Percentiles rank a stretch among this genome's conserved stretches.
Evolutionary conservation across 2,797 vertebrate species (phyloP).

Genomic region (Vipera latastei): DNA sequence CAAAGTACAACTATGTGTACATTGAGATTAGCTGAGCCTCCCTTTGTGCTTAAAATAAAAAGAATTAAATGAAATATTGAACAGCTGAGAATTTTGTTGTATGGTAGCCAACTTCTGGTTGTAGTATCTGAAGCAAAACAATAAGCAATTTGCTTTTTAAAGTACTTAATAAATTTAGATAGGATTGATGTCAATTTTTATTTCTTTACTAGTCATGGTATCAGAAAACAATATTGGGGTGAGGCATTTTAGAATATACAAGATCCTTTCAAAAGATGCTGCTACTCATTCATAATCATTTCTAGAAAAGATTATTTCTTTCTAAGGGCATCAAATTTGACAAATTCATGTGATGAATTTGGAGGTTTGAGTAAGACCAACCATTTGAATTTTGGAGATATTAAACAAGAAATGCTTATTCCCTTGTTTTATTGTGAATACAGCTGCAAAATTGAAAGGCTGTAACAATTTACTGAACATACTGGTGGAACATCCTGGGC

Average conservation of each 20-base stretch:
- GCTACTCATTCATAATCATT: neutral
- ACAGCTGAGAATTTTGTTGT: neutral
- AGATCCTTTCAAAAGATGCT: neutral
- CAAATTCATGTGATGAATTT: neutral
- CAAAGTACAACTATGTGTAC: too few species aligned
- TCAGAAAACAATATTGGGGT: neutral
- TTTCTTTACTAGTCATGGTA: neutral
- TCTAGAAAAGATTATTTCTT: neutral
- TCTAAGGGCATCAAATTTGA: neutral
- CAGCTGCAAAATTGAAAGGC: too few species aligned
- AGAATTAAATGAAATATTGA: neutral
- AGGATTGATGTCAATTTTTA: slow-evolving; percentile 30
- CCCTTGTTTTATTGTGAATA: too few species aligned
- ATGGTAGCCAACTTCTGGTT: neutral
- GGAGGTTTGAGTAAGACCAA: neutral
- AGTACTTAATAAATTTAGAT: slow-evolving; percentile 23
- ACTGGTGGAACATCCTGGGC: too few species aligned
- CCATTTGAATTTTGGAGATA: too few species aligned
- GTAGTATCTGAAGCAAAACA: slow-evolving; percentile 42
- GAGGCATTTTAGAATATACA: neutral
- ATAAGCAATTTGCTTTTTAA: slow-evolving; percentile 18
- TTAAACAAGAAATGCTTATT: too few species aligned
- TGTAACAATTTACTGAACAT: too few species aligned
- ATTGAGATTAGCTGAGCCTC: too few species aligned
- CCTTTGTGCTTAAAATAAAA: neutral